Evolutionary conservation across 2,888 invertebrate genomes (phyloP).

Genomic region (Rapana venosa): DNA sequence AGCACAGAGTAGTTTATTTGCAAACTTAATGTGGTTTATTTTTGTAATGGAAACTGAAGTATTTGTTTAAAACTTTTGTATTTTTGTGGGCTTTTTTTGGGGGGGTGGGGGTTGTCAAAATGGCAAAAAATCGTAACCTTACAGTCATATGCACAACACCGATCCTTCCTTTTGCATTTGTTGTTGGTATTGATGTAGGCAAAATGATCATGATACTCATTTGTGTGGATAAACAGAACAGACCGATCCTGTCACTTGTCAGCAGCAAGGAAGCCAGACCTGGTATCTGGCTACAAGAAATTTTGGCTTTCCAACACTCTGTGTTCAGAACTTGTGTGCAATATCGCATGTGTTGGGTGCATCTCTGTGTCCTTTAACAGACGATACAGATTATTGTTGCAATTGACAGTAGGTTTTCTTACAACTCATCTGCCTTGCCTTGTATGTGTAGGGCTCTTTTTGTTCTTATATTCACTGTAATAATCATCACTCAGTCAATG

Average conservation of each 20-base stretch:
- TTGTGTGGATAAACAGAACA: neutral
- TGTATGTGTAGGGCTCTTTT: neutral
- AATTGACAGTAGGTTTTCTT: neutral
- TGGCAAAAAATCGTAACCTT: too few relatives aligned
- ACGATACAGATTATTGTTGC: neutral
- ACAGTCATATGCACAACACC: too few relatives aligned
- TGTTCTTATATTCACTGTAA: neutral
- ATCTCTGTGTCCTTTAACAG: neutral
- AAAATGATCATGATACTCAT: constrained; percentile 23
- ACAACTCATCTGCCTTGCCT: neutral
- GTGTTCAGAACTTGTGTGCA: constrained; percentile 23
- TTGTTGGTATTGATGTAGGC: neutral
- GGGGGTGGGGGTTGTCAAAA: neutral
- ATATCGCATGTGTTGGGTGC: constrained; percentile 18
- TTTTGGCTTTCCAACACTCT: neutral
- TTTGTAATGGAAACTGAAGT: too few relatives aligned
- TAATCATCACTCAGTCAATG: neutral
- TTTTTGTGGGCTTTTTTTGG: neutral
- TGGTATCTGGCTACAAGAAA: neutral
- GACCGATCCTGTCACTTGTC: neutral
- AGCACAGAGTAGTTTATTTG: too few relatives aligned
- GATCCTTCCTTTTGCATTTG: neutral
- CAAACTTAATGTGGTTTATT: too few relatives aligned
- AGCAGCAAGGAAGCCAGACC: neutral
- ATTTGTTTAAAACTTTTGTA: too few relatives aligned